Conservation (phyloP, 2,113 vertebrate species). For the Anarhynchus alexandrinus region DNA sequence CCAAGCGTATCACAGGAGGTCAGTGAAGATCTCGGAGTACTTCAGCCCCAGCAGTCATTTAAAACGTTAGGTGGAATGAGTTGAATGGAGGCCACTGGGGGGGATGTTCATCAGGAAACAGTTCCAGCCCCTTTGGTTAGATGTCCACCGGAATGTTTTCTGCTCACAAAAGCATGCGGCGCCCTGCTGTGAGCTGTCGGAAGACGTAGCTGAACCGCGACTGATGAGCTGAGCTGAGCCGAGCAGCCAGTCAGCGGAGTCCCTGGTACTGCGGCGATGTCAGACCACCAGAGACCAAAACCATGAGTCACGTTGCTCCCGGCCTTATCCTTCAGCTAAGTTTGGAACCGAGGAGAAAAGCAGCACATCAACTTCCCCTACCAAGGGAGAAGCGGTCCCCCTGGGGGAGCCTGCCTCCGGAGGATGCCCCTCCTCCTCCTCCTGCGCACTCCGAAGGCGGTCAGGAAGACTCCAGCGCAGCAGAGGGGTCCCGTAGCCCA, state of each 20-base stretch:
- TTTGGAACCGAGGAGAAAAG: neutral
- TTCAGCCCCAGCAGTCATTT: neutral
- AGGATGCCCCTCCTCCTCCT: neutral
- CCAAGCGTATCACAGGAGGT: neutral
- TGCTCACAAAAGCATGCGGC: neutral
- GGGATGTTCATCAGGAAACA: neutral
- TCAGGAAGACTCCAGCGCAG: neutral
- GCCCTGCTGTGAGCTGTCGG: neutral
- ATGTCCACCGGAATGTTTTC: neutral
- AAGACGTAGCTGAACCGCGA: neutral
- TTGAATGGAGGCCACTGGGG: neutral
- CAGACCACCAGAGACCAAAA: neutral
- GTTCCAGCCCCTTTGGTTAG: neutral
- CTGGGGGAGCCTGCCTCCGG: neutral
- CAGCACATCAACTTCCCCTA: neutral
- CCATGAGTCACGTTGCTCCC: neutral
- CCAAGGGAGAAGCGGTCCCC: neutral
- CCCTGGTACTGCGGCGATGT: neutral
- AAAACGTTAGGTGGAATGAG: neutral
- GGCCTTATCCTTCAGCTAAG: neutral
- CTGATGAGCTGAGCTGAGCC: neutral
- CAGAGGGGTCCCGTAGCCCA: accelerated
- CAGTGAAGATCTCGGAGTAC: neutral
- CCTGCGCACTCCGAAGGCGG: accelerated
- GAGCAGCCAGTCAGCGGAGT: neutral